A percentile compares a stretch with the other conserved stretches of the same genome.
Conservation (phyloP, 2,113 vertebrate species). For the Clarias magur region DNA sequence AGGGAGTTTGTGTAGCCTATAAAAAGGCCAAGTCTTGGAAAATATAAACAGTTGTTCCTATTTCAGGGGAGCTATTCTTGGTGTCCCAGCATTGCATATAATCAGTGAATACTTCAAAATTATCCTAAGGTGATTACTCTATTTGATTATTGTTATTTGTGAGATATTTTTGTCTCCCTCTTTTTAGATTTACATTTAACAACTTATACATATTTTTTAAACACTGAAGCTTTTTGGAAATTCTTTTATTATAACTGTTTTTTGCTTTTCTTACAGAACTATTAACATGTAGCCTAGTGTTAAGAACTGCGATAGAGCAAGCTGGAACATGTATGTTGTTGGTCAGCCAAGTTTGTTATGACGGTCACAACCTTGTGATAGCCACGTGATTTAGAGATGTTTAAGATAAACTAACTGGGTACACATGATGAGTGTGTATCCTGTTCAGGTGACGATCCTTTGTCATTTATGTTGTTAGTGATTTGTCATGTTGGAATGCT, state of each 20-base stretch:
- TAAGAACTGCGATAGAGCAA: slow-evolving; percentile 1
- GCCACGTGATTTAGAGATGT: not conserved
- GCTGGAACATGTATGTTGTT: slow-evolving; percentile 20
- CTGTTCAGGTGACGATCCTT: not conserved
- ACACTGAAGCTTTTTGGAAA: not conserved
- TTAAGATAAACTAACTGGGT: not conserved
- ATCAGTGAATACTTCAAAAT: not conserved
- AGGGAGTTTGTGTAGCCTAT: not conserved
- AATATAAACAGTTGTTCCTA: slow-evolving; percentile 33
- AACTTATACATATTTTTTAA: not conserved
- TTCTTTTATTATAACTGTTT: not conserved
- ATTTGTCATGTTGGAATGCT: slow-evolving; percentile 4
- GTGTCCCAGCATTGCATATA: slow-evolving; percentile 1
- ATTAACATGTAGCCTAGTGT: not conserved
- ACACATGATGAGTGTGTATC: not conserved
- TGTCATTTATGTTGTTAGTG: not conserved
- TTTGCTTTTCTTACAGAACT: not conserved
- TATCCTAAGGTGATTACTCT: not conserved
- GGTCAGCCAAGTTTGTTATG: slow-evolving; percentile 38
- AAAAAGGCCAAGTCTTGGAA: slow-evolving; percentile 25
- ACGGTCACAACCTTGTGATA: slow-evolving; percentile 18
- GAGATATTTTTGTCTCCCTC: not conserved
- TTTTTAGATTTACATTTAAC: not conserved
- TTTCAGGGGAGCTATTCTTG: slow-evolving; percentile 17
- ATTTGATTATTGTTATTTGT: not conserved